Evolutionary conservation across 2,797 vertebrate species (phyloP), one percentile per base, ranked within the genome.

Genomic region (Eospalax fontanierii): DNA sequence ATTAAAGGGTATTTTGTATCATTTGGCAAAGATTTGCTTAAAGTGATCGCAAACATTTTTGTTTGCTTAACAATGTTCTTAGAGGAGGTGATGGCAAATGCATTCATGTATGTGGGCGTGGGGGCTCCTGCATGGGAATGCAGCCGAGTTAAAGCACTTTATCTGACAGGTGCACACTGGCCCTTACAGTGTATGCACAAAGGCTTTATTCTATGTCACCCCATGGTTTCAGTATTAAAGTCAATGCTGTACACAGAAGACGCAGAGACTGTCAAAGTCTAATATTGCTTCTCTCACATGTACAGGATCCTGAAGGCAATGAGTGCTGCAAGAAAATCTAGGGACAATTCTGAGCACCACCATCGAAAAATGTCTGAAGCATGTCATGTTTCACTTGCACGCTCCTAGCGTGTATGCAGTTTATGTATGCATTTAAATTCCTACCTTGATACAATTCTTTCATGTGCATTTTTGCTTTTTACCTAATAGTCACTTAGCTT

Each of bases 1-100:
- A 93, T 93, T 91, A 96, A 90, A 76, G 73, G 87, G 50, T 66
- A 73, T 84, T 94, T 96, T 50, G 21, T 95, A 92, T 84, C 33
- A 93, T 86, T 73, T 85, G 87, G 74, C 70, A 91, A 95, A 85
- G 68, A 87, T 93, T 95, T 95, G 83, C 46, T 92, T 94, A 95
- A 93, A 96, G 86, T 83, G 65, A 26, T 46, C 65, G 35, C 33
- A 66, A 21, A 96, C 79, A 91, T 66, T 88, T 92, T 90, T 95
- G 63, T 96, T 97, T 89, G 87, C 65, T 95, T 95, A 95, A 38
- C 71, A 83, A 43, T 65, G n/a, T 33, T 89, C 63, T 90, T 46
- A 86, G 65, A 88, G 85, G 85, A 88, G 91, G 86, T 75, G 73
- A 86, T 6, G n/a, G 92, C 87, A 92, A 92, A 81, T 46, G 65